Evolutionary conservation across 1,140 invertebrate genomes (phyloP).

Genomic region (Coptotermes formosanus): DNA sequence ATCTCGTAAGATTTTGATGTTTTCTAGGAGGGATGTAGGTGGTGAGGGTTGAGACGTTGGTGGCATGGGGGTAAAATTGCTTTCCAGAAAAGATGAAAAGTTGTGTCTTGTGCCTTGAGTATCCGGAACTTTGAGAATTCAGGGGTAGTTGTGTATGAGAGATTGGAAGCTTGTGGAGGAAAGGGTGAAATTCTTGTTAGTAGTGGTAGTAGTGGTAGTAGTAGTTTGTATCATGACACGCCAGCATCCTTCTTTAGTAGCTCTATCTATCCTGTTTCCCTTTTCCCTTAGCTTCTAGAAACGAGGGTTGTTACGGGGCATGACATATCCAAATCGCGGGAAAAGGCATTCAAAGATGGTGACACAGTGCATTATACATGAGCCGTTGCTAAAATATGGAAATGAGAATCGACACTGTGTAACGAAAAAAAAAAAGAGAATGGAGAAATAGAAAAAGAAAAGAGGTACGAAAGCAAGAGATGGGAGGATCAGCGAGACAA

Average conservation of each 20-base stretch:
- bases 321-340: neutral
- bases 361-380: conserved; percentile 31
- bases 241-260: neutral
- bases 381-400: conserved; percentile 29
- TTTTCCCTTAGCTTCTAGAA: neutral
- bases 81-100: neutral
- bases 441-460: too few species aligned
- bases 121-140: conserved; percentile 5
- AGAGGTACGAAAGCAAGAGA: neutral
- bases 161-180: neutral
- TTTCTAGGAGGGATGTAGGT: neutral
- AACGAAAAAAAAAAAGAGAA: neutral
- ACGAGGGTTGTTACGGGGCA: too few species aligned
- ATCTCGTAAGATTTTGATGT: neutral
- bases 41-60: neutral
- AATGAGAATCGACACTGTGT: conserved; percentile 25
- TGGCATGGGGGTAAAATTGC: neutral
- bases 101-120: conserved; percentile 1
- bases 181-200: neutral
- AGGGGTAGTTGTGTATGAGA: neutral
- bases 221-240: neutral
- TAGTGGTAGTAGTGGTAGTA: conserved; percentile 5
- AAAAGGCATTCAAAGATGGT: conserved; percentile 19
- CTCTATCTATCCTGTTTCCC: neutral
- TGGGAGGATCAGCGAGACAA: neutral